phyloP scores from a whole-genome alignment of 2,797 vertebrate genomes.

The Liasis olivaceus region DNA sequence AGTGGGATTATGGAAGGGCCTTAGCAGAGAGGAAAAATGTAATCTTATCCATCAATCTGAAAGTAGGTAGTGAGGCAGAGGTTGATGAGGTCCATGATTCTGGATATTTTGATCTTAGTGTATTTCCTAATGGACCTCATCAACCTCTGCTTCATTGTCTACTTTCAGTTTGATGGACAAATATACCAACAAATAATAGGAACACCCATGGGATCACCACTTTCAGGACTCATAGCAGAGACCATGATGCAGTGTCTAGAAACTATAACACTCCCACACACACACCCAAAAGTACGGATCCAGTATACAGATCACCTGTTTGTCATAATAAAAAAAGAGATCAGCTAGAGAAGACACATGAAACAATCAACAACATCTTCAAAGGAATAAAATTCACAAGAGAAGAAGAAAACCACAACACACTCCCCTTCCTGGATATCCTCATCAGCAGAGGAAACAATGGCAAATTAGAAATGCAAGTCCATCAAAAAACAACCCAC shows the following conservation, averaged over 20 bases:
- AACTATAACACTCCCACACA: background rate
- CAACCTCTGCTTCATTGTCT: background rate
- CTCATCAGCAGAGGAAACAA: background rate
- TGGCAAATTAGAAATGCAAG: background rate
- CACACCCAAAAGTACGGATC: background rate
- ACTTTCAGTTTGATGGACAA: background rate
- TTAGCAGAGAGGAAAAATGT: background rate
- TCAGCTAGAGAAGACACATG: background rate
- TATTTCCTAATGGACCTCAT: background rate
- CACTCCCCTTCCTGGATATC: background rate
- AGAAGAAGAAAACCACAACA: background rate
- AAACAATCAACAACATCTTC: background rate
- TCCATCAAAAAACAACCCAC: background rate
- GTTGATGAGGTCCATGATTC: background rate
- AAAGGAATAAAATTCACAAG: background rate
- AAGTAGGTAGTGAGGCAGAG: background rate
- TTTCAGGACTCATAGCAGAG: background rate
- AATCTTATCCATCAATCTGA: background rate
- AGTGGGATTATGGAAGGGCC: background rate
- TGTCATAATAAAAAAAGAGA: background rate
- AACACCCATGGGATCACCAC: background rate
- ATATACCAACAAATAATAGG: background rate
- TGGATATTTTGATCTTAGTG: background rate
- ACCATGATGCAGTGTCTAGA: too few species aligned
- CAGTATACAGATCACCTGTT: background rate